Base-by-base conservation (phyloP, 2,888 invertebrate species). In the Poecilobothrus nobilitatus region DNA sequence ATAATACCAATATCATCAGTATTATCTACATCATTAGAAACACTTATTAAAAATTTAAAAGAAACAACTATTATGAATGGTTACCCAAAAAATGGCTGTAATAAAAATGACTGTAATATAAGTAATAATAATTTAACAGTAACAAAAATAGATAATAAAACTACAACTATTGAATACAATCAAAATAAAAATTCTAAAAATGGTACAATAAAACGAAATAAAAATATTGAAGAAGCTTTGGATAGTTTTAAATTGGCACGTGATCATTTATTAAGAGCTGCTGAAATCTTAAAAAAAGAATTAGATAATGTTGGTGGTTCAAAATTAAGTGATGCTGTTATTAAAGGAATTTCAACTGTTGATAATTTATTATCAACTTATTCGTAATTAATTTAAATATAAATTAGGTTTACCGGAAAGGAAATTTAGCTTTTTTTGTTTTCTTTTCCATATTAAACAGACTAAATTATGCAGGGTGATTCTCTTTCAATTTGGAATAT, bases 231-330 rank as follows among this genome's bases (percentile, higher is more conserved):
- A 15, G 66, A 72, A 12, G 75, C 74, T 15, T 21, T 69, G 12
- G 53, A 53, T 0, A 70, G 74, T 1, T 69, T 78, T 6, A 70
- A 73, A n/a, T 63, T 72, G 9, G 79, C 78, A 0, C 74, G 71
- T 6, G 69, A 72, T 0, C 73, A 74, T n/a, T 70, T 81, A 9
- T 69, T 72, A 2, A 74, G 77, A 64, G 82, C 80, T 0, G 71
- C 74, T 18, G 74, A 76, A 21, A 74, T 79, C 0, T 69, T 82
- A 18, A 73, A 76, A 41, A 80, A 80, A 70, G 82, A 80, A 66
- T 69, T 76, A 18, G 79, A 81, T 64, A 80, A 76, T 27, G 76
- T 80, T 18, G 78, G 77, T 0, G 81, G 81, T 12, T 74, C 71
- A 21, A 80, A 80, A 68, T 69, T 81, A 33, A 76, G 74, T 67